Base-by-base conservation (phyloP, 2,797 vertebrate species). In the Gambusia yucatana region DNA sequence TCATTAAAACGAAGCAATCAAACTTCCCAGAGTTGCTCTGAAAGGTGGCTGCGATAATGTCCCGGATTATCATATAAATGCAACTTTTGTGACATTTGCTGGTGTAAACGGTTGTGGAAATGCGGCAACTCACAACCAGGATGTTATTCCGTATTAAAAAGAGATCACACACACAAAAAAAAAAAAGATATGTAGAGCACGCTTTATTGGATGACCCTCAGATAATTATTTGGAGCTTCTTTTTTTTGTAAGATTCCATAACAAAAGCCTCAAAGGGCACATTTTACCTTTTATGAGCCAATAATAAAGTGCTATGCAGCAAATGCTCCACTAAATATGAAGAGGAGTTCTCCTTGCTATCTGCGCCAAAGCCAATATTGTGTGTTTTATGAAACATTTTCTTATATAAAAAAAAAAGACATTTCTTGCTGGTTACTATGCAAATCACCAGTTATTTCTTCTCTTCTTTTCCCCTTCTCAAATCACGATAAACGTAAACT, bases 1-100 rank as follows among this genome's bases (percentile, higher is more conserved):
- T 79, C 59, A 92, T 89, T 85, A 83, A 87, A 91, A 87, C 82
- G 72, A 88, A 82, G 86, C 84, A 90, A 91, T 93, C 89, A 93
- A 85, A 89, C 77, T 86, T 80, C 20, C 63, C 36, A 17, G 67
- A 78, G 73, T 74, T 87, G 79, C 75, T 85, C 48, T 80, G 82
- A 67, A 85, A 83, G 85, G 89, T 81, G 63, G 73, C 25, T 30
- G 61, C 75, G 79, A 76, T 91, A 86, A 83, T 86, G 72, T 77
- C 48, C 55, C 1, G 33, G 71, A 91, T 91, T 90, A 89, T 77
- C 84, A 91, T 90, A 85, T 82, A 83, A 91, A 90, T 84, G 70
- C 84, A 80, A 80, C 52, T 73, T 82, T 81, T 57, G 67, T 44
- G 22, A 7, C 50, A 17, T 75, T 76, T 47, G 75, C 72, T 20